Base-by-base conservation (phyloP, 1,140 invertebrate species). In the Meloidogyne floridensis region DNA sequence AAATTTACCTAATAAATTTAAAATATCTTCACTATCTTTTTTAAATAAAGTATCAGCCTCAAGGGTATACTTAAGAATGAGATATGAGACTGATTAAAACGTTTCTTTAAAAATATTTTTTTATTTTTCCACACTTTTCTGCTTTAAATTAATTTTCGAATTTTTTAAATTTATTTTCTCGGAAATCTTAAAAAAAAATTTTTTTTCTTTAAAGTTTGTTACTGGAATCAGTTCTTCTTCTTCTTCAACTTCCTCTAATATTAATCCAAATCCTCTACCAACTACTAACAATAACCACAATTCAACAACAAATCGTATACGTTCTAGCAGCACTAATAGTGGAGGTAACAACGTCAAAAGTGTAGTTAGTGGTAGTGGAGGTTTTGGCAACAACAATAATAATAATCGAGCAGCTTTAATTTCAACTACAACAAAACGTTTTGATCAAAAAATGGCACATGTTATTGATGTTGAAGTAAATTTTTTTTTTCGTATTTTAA, bases 391-490 rank as follows among this genome's bases (percentile, higher is more conserved):
- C 32, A 32, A 32, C 51, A 82, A 47, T 83, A 70, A 59, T 47
- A 32, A 32, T 53, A 32, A 73, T 20, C 59, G 75, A 10, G 15
- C 74, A 13, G 56, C 11, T 5, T 59, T 59, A 59, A 59, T 59
- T 59, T 59, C 7, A n/a, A 65, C n/a, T 65, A 1, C 59, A 32
- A 32, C 32, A n/a, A 65, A 65, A 65, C 59, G 53, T 54, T 51
- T 59, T 70, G 80, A 42, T 47, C 11, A 3, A 47, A 72, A 85
- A 73, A 87, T 87, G 86, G 86, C 86, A 18, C 81, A 87, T 74
- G 86, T 88, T 53, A 89, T 87, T 65, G 86, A 87, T 86, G 84
- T 87, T 11, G 85, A 85, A n/a, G 86, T 87, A 18, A 75, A 76
- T 13, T 54, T 11, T 54, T 54, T 11, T 32, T 2, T 32, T 20